Conservation (phyloP, 2,888 invertebrate species). For the Agrilus biguttatus region DNA sequence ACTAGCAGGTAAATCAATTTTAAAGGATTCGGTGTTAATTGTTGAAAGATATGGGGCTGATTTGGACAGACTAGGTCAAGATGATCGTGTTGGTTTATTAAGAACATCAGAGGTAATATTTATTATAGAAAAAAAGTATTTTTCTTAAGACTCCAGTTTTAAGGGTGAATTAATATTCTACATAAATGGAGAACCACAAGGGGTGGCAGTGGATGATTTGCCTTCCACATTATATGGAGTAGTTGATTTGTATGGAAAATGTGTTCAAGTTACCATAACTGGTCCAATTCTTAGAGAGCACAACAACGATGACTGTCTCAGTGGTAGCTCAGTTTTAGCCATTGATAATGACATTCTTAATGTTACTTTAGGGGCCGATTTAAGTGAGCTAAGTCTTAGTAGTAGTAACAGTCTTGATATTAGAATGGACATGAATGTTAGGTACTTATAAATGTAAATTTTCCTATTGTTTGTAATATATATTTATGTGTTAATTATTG, state of each 20-base stretch:
- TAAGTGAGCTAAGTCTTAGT: conserved; percentile 30
- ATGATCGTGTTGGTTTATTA: conserved; percentile 74
- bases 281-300: conserved; percentile 30
- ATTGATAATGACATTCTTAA: conserved; percentile 31
- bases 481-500: conserved; percentile 3
- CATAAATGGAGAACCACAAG: conserved; percentile 79
- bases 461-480: neutral
- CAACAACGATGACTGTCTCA: conserved; percentile 32
- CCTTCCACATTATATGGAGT: conserved; percentile 63
- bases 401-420: conserved; percentile 32
- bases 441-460: conserved; percentile 13
- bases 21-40: conserved; percentile 70
- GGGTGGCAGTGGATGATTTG: conserved; percentile 67
- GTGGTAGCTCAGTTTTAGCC: conserved; percentile 31
- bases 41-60: conserved; percentile 76
- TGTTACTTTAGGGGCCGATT: conserved; percentile 29
- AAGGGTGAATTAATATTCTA: conserved; percentile 76
- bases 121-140: neutral
- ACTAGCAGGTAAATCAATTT: conserved; percentile 74
- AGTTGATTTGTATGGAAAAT: conserved; percentile 71
- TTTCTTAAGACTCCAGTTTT: conserved; percentile 1
- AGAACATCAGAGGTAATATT: conserved; percentile 52
- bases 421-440: conserved; percentile 32
- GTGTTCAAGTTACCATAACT: conserved; percentile 58
- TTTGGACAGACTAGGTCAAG: conserved; percentile 67